phyloP scores from a whole-genome alignment of 2,113 vertebrate genomes.

The Clinocottus analis region DNA sequence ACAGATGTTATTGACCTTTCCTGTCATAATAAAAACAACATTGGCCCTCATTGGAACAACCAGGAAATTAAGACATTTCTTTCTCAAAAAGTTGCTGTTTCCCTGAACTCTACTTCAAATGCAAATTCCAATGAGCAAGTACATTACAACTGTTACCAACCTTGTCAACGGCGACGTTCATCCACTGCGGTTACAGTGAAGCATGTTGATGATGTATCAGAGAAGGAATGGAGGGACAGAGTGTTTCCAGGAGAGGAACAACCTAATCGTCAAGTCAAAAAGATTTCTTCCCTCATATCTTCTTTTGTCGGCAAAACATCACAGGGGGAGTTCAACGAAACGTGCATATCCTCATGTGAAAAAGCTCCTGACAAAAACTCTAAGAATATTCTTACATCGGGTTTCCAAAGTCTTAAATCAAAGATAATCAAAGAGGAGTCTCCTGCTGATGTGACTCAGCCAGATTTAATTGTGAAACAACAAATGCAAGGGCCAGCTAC shows the following conservation, averaged over 20 bases:
- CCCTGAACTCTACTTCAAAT: slow-evolving; percentile 66
- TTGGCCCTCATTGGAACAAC: slow-evolving; percentile 71
- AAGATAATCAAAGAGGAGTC: slow-evolving; percentile 77
- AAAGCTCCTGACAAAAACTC: slow-evolving; percentile 58
- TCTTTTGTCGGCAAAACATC: slow-evolving; percentile 86
- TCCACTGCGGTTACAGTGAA: slow-evolving; percentile 79
- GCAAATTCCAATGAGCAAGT: slow-evolving; percentile 66
- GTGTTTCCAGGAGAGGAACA: slow-evolving; percentile 81
- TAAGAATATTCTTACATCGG: slow-evolving; percentile 73
- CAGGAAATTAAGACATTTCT: slow-evolving; percentile 76
- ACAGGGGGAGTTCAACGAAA: slow-evolving; percentile 75
- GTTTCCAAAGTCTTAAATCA: slow-evolving; percentile 80
- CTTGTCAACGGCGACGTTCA: slow-evolving; percentile 70
- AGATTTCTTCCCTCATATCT: slow-evolving; percentile 87
- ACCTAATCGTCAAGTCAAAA: slow-evolving; percentile 82
- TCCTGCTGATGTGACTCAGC: slow-evolving; percentile 27
- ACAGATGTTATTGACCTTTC: slow-evolving; percentile 87
- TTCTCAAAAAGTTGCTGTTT: slow-evolving; percentile 80
- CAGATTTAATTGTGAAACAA: slow-evolving; percentile 49
- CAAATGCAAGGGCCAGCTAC: slow-evolving; percentile 41
- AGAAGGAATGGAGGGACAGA: slow-evolving; percentile 82
- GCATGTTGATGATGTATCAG: slow-evolving; percentile 79
- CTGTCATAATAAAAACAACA: slow-evolving; percentile 57
- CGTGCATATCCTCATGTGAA: slow-evolving; percentile 34
- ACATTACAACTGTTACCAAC: slow-evolving; percentile 82